These are phyloP conservation scores for Ciconia stormi DNA, from an alignment of 2,113 vertebrate species.

Conservation along the genomic window DNA sequence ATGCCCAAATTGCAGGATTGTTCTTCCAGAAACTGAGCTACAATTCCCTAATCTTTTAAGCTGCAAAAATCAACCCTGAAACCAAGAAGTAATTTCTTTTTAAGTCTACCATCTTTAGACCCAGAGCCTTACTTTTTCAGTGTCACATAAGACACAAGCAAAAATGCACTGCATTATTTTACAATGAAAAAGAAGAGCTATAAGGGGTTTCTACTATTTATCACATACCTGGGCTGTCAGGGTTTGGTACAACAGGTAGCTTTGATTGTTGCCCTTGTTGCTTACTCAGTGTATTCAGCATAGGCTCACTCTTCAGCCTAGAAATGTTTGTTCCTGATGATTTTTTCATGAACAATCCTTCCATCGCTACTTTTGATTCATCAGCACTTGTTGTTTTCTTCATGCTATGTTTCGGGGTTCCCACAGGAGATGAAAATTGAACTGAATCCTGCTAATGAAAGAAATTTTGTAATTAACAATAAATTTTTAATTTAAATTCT, in stretches of 20 bases:
- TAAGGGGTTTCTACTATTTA: neutral
- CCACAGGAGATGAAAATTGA: constrained; percentile 69
- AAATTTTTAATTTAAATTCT: neutral
- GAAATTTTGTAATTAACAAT: neutral
- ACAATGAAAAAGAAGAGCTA: neutral
- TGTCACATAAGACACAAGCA: neutral
- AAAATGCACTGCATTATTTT: neutral
- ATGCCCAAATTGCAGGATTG: neutral
- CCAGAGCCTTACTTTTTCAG: neutral
- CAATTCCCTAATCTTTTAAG: neutral
- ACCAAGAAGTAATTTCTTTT: neutral
- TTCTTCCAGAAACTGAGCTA: neutral
- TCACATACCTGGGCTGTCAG: constrained; percentile 74
- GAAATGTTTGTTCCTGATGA: constrained; percentile 16
- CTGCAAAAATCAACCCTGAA: neutral
- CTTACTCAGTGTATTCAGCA: constrained; percentile 41
- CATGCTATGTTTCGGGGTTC: constrained; percentile 62
- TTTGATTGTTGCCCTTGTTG: constrained; percentile 48
- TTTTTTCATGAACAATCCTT: constrained; percentile 65
- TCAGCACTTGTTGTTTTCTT: constrained; percentile 54
- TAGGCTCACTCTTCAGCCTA: constrained; percentile 50
- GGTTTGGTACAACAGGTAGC: neutral
- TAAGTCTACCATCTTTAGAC: neutral
- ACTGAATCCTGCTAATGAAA: constrained; percentile 78
- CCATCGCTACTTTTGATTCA: constrained; percentile 23